Conservation (phyloP, 2,888 invertebrate species). For the Clanis bilineata region DNA sequence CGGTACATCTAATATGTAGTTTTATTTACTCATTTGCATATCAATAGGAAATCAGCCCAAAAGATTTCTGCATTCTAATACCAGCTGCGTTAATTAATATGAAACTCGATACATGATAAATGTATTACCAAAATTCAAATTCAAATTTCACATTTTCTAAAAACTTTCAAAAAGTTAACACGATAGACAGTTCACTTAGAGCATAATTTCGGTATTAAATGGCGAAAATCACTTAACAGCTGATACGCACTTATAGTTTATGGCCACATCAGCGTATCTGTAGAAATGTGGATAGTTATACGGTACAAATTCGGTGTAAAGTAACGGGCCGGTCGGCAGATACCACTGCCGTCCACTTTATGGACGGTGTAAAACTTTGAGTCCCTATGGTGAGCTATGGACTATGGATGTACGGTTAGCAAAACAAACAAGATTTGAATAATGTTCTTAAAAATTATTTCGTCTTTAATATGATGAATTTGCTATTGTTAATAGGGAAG, state of each 20-base stretch:
- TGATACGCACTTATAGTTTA: background rate
- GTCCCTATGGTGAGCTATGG: conserved; percentile 11
- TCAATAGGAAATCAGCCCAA: too few relatives aligned
- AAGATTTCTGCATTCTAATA: too few relatives aligned
- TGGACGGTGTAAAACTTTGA: conserved; percentile 16
- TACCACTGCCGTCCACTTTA: conserved; percentile 10
- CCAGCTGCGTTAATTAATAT: too few relatives aligned
- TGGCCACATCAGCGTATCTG: conserved; percentile 6
- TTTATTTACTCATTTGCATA: too few relatives aligned
- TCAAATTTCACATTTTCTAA: background rate
- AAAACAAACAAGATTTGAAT: background rate
- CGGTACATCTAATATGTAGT: too few relatives aligned
- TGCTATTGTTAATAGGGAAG: too few relatives aligned
- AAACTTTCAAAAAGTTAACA: background rate
- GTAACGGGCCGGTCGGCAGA: conserved; percentile 12
- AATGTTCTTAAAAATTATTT: too few relatives aligned
- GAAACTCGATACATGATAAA: background rate
- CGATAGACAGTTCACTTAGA: background rate
- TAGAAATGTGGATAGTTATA: background rate
- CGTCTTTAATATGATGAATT: too few relatives aligned
- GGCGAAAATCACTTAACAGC: conserved; percentile 16
- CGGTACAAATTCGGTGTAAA: conserved; percentile 15
- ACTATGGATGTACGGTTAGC: conserved; percentile 2
- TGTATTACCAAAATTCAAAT: background rate
- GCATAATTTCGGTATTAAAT: background rate